Evolutionary conservation across 2,797 vertebrate species (phyloP).

Genomic region (Florisuga fusca): DNA sequence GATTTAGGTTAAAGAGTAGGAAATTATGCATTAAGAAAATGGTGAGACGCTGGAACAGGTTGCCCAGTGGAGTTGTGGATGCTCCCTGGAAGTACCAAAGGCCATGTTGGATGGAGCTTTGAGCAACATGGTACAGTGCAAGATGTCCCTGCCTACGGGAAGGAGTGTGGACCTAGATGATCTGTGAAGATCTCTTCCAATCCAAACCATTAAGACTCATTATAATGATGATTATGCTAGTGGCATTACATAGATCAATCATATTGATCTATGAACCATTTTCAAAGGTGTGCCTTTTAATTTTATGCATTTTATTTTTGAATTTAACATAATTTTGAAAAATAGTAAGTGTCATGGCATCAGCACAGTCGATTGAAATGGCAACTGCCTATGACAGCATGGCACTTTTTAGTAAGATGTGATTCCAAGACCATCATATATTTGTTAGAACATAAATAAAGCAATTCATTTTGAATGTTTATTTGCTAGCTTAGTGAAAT

Average conservation of each 20-base stretch:
- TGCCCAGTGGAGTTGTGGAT: neutral
- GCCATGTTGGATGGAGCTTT: neutral
- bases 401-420: neutral
- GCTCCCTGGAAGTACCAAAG: neutral
- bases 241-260: neutral
- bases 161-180: rapidly evolving
- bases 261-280: neutral
- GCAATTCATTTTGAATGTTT: neutral
- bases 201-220: neutral
- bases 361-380: neutral
- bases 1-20: neutral
- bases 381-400: neutral
- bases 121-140: neutral
- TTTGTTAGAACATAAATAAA: neutral
- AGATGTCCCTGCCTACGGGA: neutral
- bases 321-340: neutral
- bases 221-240: neutral
- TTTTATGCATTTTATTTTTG: neutral
- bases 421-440: neutral
- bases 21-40: neutral
- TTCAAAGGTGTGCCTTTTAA: neutral
- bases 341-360: neutral
- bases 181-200: neutral
- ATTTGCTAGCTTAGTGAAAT: conserved; percentile 3
- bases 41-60: rapidly evolving